phyloP scores from a whole-genome alignment of 2,888 invertebrate genomes.

The Callyntrura sp. region DNA sequence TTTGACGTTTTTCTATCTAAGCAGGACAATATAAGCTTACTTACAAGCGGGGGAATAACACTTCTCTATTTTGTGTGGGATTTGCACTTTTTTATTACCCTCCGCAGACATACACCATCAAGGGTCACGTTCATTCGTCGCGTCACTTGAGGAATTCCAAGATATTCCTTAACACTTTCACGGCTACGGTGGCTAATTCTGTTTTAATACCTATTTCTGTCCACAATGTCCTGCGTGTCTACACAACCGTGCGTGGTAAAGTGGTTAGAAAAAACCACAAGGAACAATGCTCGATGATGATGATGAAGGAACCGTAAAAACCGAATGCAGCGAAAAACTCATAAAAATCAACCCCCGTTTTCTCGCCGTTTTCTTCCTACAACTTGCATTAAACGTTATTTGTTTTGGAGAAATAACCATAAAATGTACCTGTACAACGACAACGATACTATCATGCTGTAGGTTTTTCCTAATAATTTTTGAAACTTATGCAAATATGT shows the following conservation, averaged over 20 bases:
- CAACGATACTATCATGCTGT: no score
- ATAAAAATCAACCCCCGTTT: constrained; percentile 17
- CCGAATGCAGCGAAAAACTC: background rate
- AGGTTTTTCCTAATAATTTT: no score
- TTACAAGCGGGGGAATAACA: constrained; percentile 10
- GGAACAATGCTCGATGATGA: no score
- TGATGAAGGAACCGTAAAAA: no score
- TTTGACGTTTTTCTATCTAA: background rate
- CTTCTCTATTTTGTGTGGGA: background rate
- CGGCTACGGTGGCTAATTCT: constrained; percentile 66
- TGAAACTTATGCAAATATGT: no score
- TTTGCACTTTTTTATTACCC: no score
- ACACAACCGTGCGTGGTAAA: constrained; percentile 65
- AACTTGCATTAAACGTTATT: constrained; percentile 25
- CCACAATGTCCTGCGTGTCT: constrained; percentile 55
- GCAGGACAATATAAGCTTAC: no score
- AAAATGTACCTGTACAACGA: no score
- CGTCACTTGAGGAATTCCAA: no score
- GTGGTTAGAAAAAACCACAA: constrained; percentile 30
- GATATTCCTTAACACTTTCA: constrained; percentile 47
- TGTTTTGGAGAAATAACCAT: background rate
- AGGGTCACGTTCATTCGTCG: constrained; percentile 68
- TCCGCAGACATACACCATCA: no score
- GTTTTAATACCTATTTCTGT: constrained; percentile 54
- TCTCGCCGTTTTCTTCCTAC: background rate